Evolutionary conservation across 2,888 invertebrate genomes (phyloP).

Genomic region (Tetranychus truncatus): DNA sequence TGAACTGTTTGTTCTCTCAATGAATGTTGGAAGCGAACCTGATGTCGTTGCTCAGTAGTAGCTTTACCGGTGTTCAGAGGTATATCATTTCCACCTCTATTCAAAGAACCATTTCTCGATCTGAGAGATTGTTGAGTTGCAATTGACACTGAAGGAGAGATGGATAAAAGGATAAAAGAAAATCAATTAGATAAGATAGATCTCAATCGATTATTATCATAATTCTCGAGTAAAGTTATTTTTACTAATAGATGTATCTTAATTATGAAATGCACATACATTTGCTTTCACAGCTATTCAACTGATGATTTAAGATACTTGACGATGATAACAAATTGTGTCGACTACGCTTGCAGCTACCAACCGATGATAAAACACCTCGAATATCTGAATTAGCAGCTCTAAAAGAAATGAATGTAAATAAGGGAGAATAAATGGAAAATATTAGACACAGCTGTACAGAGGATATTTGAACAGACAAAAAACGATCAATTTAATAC

Average conservation of each 20-base stretch:
- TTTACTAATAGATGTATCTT: background rate
- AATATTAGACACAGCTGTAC: background rate
- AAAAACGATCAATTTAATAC: background rate
- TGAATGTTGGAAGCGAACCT: background rate
- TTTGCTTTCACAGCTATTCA: constrained; percentile 1
- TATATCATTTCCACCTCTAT: background rate
- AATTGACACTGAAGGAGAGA: constrained; percentile 1
- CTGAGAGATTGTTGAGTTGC: background rate
- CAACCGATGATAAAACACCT: background rate
- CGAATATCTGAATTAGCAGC: background rate
- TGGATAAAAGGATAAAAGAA: background rate
- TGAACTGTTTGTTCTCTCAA: background rate
- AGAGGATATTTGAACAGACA: background rate
- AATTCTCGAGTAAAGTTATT: too few species aligned
- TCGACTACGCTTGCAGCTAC: background rate
- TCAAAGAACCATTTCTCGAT: constrained; percentile 2
- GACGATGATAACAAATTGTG: background rate
- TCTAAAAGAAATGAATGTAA: too few species aligned
- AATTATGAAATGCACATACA: background rate
- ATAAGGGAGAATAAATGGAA: background rate
- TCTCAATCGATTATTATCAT: too few species aligned
- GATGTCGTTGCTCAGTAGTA: background rate
- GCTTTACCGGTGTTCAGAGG: background rate
- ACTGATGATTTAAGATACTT: background rate
- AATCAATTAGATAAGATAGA: background rate